phyloP scores from a whole-genome alignment of 2,797 vertebrate species.

The Sebastes flavidus region DNA sequence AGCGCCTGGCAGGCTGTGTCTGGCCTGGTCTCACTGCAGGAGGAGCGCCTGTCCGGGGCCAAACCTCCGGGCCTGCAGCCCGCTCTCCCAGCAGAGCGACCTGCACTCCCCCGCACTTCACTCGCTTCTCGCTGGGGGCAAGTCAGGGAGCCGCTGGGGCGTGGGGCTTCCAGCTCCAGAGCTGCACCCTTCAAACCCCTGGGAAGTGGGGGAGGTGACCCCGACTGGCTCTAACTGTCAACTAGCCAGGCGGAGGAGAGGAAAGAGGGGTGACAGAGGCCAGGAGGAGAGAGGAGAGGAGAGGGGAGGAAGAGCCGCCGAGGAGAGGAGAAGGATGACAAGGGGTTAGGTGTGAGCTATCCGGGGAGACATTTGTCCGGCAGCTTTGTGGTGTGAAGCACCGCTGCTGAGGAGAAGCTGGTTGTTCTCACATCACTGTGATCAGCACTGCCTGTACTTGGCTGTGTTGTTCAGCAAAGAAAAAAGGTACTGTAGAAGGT shows the following conservation, averaged over 20 bases:
- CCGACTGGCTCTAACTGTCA: constrained; percentile 77
- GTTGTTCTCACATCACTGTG: constrained; percentile 35
- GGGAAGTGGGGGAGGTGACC: constrained; percentile 67
- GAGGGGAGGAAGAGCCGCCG: constrained; percentile 20
- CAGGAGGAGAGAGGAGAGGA: constrained; percentile 24
- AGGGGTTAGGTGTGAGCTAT: constrained; percentile 70
- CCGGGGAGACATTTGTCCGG: constrained; percentile 75
- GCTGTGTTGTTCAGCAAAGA: not conserved
- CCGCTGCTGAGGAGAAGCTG: constrained; percentile 38
- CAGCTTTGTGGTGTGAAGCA: constrained; percentile 45
- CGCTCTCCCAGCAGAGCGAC: constrained; percentile 57
- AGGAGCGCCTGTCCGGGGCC: constrained; percentile 51
- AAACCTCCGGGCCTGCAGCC: constrained; percentile 63
- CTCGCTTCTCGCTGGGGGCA: constrained; percentile 62
- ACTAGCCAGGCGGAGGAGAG: constrained; percentile 58
- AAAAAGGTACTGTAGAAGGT: not conserved
- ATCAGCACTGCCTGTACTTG: constrained; percentile 21
- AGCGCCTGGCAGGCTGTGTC: constrained; percentile 72
- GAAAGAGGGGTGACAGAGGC: constrained; percentile 62
- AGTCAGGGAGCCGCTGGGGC: constrained; percentile 76
- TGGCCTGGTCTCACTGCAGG: constrained; percentile 69
- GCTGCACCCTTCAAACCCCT: constrained; percentile 60
- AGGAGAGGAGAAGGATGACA: constrained; percentile 63
- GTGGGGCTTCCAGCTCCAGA: constrained; percentile 64
- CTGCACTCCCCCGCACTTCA: constrained; percentile 56